phyloP scores from a whole-genome alignment of 2,797 vertebrate species.

The Malacoctenus gilli region DNA sequence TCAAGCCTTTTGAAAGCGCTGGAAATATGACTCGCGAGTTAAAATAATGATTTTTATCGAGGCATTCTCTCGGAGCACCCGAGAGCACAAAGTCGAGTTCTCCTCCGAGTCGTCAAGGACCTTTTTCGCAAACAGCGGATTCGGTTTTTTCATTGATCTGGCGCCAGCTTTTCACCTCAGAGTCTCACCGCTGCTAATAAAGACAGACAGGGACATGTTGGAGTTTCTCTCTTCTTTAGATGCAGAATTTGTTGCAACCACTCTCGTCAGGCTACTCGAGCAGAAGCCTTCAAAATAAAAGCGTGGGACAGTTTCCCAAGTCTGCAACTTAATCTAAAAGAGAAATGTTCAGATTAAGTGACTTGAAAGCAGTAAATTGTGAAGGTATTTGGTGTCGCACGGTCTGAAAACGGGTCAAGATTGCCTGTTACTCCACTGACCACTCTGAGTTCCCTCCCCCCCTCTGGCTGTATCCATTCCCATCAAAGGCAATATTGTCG shows the following conservation, averaged over 20 bases:
- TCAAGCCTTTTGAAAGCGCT: conserved; percentile 12
- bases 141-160: conserved; percentile 4
- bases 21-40: conserved; percentile 8
- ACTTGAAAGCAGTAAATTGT: no score
- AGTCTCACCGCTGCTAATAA: background rate
- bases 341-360: no score
- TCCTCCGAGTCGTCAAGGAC: conserved; percentile 5
- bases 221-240: no score
- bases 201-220: background rate
- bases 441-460: conserved; percentile 7
- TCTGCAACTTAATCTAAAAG: no score
- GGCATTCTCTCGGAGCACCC: conserved; percentile 5
- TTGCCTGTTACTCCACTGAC: conserved; percentile 23
- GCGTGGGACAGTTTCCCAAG: no score
- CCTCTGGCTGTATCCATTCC: conserved; percentile 39
- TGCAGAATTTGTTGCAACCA: no score
- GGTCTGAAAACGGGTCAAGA: conserved; percentile 9
- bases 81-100: background rate
- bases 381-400: background rate
- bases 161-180: background rate
- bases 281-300: no score
- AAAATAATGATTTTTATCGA: conserved; percentile 16
- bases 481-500: conserved; percentile 49
- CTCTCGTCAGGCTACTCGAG: no score
- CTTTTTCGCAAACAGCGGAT: conserved; percentile 4